Percentiles rank a stretch among this genome's conserved stretches.
Evolutionary conservation across 1,140 invertebrate genomes (phyloP).

Genomic region (Melanaphis sacchari): DNA sequence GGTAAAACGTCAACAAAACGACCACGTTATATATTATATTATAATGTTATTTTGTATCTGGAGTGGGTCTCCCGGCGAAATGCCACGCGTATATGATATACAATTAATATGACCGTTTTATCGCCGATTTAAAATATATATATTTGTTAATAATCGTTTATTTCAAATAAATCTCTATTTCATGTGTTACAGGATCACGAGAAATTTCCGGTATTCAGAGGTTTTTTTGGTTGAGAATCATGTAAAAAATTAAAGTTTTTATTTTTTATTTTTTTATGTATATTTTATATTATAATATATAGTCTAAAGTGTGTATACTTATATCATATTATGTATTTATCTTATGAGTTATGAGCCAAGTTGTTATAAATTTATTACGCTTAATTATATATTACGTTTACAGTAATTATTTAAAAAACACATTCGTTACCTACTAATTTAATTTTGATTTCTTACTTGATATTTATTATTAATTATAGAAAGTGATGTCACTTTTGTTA

Average conservation of each 20-base stretch:
- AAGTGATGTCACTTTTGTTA: neutral
- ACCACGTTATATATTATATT: neutral
- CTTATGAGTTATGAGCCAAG: neutral
- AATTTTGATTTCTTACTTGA: neutral
- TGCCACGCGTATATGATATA: neutral
- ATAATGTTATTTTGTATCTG: slow-evolving; percentile 11
- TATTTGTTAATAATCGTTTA: neutral
- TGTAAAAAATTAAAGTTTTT: neutral
- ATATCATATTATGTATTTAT: neutral
- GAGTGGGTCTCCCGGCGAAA: neutral
- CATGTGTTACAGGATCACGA: neutral
- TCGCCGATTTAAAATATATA: neutral
- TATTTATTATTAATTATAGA: neutral
- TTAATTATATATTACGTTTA: neutral
- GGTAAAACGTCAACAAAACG: slow-evolving; percentile 11
- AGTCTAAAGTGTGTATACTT: neutral
- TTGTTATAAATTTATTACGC: neutral
- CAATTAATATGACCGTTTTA: neutral
- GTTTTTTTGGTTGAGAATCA: neutral
- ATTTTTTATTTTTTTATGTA: too few species aligned
- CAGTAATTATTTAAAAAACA: neutral
- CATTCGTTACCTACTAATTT: neutral
- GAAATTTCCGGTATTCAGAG: neutral
- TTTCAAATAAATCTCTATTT: neutral
- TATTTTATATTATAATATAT: neutral